Percentiles rank a stretch among this genome's conserved stretches.
phyloP scores from a whole-genome alignment of 35 echinoderm and acorn worm species.

The Patiria miniata region DNA sequence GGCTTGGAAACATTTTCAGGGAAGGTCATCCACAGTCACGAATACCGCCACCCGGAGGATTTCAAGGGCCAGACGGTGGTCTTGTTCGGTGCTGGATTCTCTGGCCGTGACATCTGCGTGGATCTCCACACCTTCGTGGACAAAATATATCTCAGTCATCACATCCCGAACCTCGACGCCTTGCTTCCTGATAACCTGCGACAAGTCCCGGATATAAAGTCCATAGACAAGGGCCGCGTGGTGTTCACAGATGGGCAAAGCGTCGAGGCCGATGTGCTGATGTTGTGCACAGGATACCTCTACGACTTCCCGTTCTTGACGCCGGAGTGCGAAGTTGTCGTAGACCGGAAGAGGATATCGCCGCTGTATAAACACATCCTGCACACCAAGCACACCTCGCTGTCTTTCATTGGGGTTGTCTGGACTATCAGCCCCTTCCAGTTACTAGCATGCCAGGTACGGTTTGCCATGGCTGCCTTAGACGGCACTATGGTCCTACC shows the following conservation, averaged over 20 bases:
- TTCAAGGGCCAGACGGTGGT: slow-evolving; percentile 68
- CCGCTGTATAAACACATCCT: slow-evolving; percentile 84
- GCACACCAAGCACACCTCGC: slow-evolving; percentile 53
- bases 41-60: slow-evolving; percentile 68
- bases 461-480: slow-evolving; percentile 50
- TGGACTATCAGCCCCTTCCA: slow-evolving; percentile 75
- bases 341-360: slow-evolving; percentile 51
- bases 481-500: slow-evolving; percentile 74
- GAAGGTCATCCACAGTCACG: slow-evolving; percentile 67
- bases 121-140: slow-evolving; percentile 53
- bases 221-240: slow-evolving; percentile 26
- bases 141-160: slow-evolving; percentile 67
- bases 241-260: slow-evolving; percentile 55
- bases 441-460: slow-evolving; percentile 57
- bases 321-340: slow-evolving; percentile 53
- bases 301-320: slow-evolving; percentile 76
- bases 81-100: slow-evolving; percentile 75
- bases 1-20: slow-evolving; percentile 75
- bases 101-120: slow-evolving; percentile 74
- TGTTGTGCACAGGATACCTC: slow-evolving; percentile 87
- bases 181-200: slow-evolving; percentile 62
- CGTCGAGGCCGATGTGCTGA: slow-evolving; percentile 55
- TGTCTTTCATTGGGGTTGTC: slow-evolving; percentile 75
- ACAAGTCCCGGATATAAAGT: slow-evolving; percentile 41
- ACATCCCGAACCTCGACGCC: slow-evolving; percentile 12